Evolutionary conservation across 2,797 vertebrate genomes (phyloP).

Genomic region (Hydrophis major): DNA sequence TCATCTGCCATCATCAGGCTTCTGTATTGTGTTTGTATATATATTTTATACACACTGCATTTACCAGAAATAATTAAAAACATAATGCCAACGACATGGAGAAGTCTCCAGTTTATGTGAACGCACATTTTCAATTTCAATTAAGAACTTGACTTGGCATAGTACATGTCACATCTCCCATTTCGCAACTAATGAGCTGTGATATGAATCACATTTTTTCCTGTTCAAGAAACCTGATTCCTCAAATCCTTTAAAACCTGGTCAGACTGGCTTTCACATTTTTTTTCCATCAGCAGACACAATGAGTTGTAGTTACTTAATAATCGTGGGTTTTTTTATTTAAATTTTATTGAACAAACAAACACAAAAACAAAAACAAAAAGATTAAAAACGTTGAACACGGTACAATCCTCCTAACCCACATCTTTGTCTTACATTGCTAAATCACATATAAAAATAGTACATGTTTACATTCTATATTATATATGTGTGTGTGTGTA

Average conservation of each 20-base stretch:
- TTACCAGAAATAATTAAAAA: not conserved
- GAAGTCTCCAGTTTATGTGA: not conserved
- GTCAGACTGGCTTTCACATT: not conserved
- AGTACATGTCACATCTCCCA: constrained; percentile 39
- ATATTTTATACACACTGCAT: no score
- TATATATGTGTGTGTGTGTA: no score
- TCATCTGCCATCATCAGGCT: no score
- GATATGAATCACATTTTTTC: constrained; percentile 1
- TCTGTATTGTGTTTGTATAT: no score
- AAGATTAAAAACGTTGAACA: no score
- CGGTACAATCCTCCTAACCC: no score
- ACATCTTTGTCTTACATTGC: no score
- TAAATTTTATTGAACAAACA: no score
- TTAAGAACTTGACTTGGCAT: not conserved
- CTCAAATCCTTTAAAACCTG: constrained; percentile 18
- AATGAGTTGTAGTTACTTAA: not conserved
- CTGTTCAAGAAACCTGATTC: constrained; percentile 42
- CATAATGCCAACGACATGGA: not conserved
- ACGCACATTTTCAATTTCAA: not conserved
- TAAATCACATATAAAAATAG: no score
- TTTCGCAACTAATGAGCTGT: constrained; percentile 24
- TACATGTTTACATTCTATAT: no score
- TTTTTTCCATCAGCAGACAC: not conserved
- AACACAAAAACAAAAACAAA: no score
- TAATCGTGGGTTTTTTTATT: not conserved